These are phyloP conservation scores for Himalopsyche tibetana DNA, from an alignment of 2,888 invertebrate genomes.

Conservation along the genomic window DNA sequence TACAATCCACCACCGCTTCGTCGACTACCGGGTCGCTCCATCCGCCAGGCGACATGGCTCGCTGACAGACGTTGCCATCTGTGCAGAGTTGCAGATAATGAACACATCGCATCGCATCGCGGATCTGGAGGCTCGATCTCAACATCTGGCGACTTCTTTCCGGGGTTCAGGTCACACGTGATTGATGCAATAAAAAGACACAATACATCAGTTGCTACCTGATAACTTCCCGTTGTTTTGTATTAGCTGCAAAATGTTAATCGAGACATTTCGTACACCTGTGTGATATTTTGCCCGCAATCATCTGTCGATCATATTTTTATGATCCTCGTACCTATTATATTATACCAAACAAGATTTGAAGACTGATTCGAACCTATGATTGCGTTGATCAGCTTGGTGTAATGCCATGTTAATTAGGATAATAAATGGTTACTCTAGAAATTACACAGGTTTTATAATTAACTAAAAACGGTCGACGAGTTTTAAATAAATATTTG, in stretches of 20 bases:
- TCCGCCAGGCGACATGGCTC: background rate
- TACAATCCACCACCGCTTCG: background rate
- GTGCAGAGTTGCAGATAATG: conserved; percentile 23
- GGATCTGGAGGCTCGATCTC: conserved; percentile 10
- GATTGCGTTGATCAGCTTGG: no score
- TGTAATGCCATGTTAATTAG: no score
- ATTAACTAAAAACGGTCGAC: no score
- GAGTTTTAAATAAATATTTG: no score
- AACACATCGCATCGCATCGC: conserved; percentile 32
- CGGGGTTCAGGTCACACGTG: conserved; percentile 33
- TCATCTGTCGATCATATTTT: no score
- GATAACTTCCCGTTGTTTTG: conserved; percentile 2
- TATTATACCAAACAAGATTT: no score
- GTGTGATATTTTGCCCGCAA: no score
- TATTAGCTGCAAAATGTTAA: background rate
- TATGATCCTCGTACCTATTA: no score
- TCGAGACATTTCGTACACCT: no score
- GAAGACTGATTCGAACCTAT: no score
- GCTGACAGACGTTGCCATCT: conserved; percentile 32
- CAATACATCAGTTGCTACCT: background rate
- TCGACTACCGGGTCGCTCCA: conserved; percentile 32
- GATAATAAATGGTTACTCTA: no score
- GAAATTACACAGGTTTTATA: no score
- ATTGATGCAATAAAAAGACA: background rate
- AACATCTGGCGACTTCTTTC: conserved; percentile 13